Percentiles rank a stretch among this genome's conserved stretches.
Conservation (phyloP, 2,797 vertebrate genomes). For the Syncerus caffer region DNA sequence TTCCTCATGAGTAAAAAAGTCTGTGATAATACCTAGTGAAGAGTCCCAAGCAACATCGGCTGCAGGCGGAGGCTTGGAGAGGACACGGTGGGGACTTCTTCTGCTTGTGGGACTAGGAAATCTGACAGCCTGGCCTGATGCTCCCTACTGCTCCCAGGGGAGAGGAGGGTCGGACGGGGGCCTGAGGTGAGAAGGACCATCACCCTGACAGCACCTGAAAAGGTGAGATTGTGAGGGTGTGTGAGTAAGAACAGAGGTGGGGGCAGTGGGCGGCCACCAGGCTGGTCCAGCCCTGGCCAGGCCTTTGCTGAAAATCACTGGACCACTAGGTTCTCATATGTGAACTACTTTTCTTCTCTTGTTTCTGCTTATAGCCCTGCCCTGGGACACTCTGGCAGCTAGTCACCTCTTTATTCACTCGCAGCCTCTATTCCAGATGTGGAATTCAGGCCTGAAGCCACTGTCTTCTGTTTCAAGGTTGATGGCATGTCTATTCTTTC, state of each 20-base stretch:
- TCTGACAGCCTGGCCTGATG: not conserved
- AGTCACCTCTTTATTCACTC: not conserved
- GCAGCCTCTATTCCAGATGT: fast-evolving
- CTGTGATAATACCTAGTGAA: fast-evolving
- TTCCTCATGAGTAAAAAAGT: not conserved
- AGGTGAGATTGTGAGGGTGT: too few species aligned
- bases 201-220: fast-evolving
- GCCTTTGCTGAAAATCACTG: not conserved
- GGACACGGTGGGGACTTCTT: not conserved
- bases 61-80: not conserved
- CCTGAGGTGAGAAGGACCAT: not conserved
- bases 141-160: not conserved
- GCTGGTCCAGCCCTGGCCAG: not conserved
- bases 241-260: not conserved
- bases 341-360: not conserved
- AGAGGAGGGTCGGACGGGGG: fast-evolving
- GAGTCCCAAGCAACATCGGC: fast-evolving
- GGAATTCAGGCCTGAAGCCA: not conserved
- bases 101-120: too few species aligned
- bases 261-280: fast-evolving
- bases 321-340: not conserved
- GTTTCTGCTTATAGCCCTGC: too few species aligned
- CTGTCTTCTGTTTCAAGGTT: not conserved
- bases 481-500: not conserved
- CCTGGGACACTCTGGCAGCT: not conserved